Evolutionary conservation across 2,888 invertebrate species (phyloP).

Genomic region (Dynastes maya): DNA sequence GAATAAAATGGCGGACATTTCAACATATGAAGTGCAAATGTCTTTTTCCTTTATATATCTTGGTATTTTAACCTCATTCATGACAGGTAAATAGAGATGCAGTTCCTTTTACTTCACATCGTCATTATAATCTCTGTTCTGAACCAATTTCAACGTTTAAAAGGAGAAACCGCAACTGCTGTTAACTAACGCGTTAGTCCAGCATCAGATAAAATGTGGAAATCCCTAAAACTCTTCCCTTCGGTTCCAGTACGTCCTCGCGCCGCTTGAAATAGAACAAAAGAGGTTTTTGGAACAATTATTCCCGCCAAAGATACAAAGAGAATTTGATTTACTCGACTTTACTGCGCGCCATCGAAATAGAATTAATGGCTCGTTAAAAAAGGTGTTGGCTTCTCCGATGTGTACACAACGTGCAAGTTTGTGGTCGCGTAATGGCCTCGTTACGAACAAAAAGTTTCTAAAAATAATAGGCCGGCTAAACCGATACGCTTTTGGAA

Average conservation of each 20-base stretch:
- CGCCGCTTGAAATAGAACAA: neutral
- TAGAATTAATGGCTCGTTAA: constrained; percentile 42
- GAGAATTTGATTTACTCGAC: constrained; percentile 34
- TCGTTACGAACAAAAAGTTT: constrained; percentile 17
- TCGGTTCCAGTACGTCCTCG: neutral
- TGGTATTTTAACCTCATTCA: no score
- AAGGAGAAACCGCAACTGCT: no score
- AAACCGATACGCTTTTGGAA: constrained; percentile 1
- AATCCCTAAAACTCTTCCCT: no score
- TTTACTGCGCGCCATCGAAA: constrained; percentile 8
- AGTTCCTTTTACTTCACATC: no score
- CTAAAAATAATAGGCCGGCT: constrained; percentile 23
- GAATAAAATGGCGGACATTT: no score
- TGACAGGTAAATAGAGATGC: no score
- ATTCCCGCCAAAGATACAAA: constrained; percentile 27
- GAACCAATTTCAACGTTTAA: no score
- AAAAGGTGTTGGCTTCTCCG: constrained; percentile 33
- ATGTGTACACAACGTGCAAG: constrained; percentile 21
- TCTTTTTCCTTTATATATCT: no score
- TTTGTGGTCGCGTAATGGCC: constrained; percentile 29
- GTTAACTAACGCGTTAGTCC: no score
- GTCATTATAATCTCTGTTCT: no score
- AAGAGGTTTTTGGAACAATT: constrained; percentile 25
- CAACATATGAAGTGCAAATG: no score
- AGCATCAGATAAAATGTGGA: no score